Evolutionary conservation across 2,797 vertebrate species (phyloP), one percentile per base, ranked within the genome.

Genomic region (Acanthornis magna): DNA sequence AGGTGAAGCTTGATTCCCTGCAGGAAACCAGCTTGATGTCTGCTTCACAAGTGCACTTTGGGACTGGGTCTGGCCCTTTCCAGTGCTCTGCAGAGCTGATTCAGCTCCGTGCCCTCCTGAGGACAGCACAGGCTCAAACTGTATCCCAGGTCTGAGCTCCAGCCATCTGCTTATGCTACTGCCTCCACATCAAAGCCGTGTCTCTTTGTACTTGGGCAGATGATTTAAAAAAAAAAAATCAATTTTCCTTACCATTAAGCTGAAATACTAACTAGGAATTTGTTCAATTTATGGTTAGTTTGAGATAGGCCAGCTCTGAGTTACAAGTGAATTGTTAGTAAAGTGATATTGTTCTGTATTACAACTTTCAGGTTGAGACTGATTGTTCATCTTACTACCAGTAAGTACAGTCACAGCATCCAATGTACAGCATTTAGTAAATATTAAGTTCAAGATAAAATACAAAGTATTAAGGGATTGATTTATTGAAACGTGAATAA

Each of bases 401-500:
- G 17, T 18, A 42, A 12, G 9, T 18, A 5, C 29, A 50, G 43
- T 61, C 36, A n/a, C 9, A 61, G 15, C 67, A 68, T n/a, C 51
- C 17, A 2, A 0, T 4, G 2, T 25, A 53, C 38, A 57, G 38
- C 30, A 17, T 13, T 71, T 34, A 45, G 11, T 61, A 58, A 77
- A 36, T 9, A 34, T 20, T 20, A 78, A 89, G 18, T 40, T 36
- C 36, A 77, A 75, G 51, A 79, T 88, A 70, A 93, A 88, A 88
- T 81, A 54, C n/a, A 85, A 84, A 93, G 25, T 90, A 82, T 55
- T 62, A 85, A 91, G 71, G 88, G 88, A 93, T 11, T 73, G 66
- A 55, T 96, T 96, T 96, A 96, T 95, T 96, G 90, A 93, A 90
- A 79, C 25, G 79, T 68, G 71, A 86, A 95, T 95, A 96, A 96